Evolutionary conservation across 2,113 vertebrate genomes (phyloP), one percentile per base, ranked within the genome.

Genomic region (Alouatta palliata): DNA sequence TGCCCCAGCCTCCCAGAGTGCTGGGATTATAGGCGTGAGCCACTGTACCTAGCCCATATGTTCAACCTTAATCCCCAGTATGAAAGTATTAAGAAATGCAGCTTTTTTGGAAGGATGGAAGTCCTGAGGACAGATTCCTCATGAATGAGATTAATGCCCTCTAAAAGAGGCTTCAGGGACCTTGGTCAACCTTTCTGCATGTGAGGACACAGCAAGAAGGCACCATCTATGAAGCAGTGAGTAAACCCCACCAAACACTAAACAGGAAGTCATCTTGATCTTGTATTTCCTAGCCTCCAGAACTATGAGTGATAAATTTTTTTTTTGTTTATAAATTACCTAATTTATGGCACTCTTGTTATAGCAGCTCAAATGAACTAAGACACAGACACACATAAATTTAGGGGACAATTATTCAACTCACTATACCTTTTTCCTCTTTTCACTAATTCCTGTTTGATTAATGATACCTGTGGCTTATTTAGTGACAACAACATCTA

Each of bases 391-490:
- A 8, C 32, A 23, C 56, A 40, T 52, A 85, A 17, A n/a, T 52
- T 97, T 92, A 47, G 7, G 45, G 58, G 35, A 3, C 43, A 61
- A 75, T 0, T 71, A 30, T 90, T 93, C 13, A 91, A 71, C 13
- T 5, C 8, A 76, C 43, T 64, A 76, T 10, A 25, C 8, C 7
- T 25, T 35, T 43, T 82, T 90, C 3, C 3, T 5, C 84, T 93
- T 93, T 95, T 43, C 37, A 79, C 35, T 70, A 70, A 91, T 81
- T 94, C 93, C 20, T 87, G 58, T 84, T 70, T 75, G 54, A 54
- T 91, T 93, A 95, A 61, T 52, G 47, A 91, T 75, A 17, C 6
- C 40, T 58, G 5, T 5, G 4, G 9, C 37, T 75, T 85, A 68
- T 61, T 88, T 89, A 68, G 3, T 47, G 32, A 81, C n/a, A 70